Conservation (phyloP, 1,140 invertebrate genomes). For the Caenorhabditis remanei region DNA sequence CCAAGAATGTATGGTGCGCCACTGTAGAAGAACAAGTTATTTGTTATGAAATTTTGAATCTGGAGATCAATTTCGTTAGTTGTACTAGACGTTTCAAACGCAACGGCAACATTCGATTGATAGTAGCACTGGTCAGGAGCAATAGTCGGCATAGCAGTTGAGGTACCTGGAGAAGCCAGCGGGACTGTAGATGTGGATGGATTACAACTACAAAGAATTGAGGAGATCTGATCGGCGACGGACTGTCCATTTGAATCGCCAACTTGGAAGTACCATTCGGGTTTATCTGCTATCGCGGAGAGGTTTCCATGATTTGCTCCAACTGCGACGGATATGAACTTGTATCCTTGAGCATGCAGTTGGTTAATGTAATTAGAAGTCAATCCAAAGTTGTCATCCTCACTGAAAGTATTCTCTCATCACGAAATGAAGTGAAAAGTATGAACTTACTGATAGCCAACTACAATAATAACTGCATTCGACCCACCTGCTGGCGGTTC, state of each 20-base stretch:
- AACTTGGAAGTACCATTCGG: conserved; percentile 26
- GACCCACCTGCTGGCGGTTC: neutral
- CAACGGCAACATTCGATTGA: neutral
- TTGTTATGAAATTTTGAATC: neutral
- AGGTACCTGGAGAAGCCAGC: neutral
- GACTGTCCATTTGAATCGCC: conserved; percentile 14
- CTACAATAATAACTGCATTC: neutral
- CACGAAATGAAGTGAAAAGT: neutral
- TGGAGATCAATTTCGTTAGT: neutral
- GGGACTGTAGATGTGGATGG: neutral
- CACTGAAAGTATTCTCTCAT: neutral
- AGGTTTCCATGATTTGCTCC: neutral
- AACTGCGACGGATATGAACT: neutral
- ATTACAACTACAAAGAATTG: conserved; percentile 25
- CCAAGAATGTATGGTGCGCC: neutral
- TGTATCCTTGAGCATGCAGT: neutral
- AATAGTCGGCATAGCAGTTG: neutral
- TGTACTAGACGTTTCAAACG: neutral
- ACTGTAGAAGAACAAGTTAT: neutral
- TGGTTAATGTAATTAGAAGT: neutral
- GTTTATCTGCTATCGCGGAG: neutral
- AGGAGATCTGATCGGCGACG: neutral
- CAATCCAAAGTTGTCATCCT: neutral
- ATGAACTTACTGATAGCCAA: conserved; percentile 11
- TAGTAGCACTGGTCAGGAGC: neutral